Base-by-base conservation (phyloP, 2,888 invertebrate genomes). In the Monopis laevigella region DNA sequence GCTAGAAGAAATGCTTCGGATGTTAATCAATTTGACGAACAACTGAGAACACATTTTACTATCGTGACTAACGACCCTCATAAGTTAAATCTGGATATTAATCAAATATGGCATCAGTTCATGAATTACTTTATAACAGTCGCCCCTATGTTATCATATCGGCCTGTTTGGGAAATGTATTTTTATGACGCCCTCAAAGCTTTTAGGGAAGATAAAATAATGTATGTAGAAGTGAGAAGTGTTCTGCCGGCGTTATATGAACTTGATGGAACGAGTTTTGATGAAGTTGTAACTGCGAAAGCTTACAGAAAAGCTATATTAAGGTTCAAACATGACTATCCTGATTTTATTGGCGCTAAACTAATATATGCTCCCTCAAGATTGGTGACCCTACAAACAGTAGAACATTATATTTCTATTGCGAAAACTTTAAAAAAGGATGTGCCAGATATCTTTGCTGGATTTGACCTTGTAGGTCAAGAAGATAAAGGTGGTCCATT, bases 401-500 rank as follows among this genome's bases (percentile, higher is more conserved):
- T 87, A 1, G 56, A 63, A 0, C 50, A 58, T 0, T 85, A 86
- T 51, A 58, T 88, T 28, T 39, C 52, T 30, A 45, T 63, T 16
- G 71, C 71, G 1, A 58, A 50, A 40, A 49, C 48, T 24, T 59
- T 86, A 12, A 81, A 84, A 58, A 53, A 52, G 1, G 57, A 66
- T 6, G 84, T 86, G 59, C 88, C 90, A 0, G 78, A 87, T 10
- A 83, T 87, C 44, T 74, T 92, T 27, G 88, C 86, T 16, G 93
- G 92, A 4, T 91, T 92, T 49, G 93, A 93, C 70, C 74, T 93
- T 44, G 90, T 92, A 0, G 92, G 92, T 0, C 88, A 89, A 54
- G 93, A 93, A 60, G 92, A 92, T 53, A 58, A 69, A 35, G 90
- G 91, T 0, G 64, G 70, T 24, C 86, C 89, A 0, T 59, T 92